Conservation (phyloP, 2,113 vertebrate species). For the Montifringilla adamsi region DNA sequence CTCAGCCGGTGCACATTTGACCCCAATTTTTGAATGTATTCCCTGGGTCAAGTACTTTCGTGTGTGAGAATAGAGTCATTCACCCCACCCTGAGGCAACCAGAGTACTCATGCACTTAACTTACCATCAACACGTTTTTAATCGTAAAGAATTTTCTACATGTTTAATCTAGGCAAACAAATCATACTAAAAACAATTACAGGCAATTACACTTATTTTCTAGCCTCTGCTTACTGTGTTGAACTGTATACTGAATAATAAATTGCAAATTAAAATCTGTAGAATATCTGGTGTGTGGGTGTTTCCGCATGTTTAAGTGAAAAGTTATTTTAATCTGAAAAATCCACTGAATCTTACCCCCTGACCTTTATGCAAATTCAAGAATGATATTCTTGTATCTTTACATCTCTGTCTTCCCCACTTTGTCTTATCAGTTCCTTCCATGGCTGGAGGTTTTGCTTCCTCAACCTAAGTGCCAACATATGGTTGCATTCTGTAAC, state of each 20-base stretch:
- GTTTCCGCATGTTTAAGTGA: neutral
- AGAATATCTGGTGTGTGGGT: neutral
- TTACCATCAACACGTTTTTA: neutral
- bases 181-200: neutral
- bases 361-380: neutral
- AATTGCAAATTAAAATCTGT: neutral
- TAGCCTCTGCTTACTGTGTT: neutral
- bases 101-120: neutral
- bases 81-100: conserved; percentile 7
- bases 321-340: neutral
- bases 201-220: neutral
- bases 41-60: conserved; percentile 41
- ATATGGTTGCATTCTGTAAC: conserved; percentile 69
- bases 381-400: neutral
- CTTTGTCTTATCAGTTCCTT: neutral
- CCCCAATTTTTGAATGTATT: conserved; percentile 56
- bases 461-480: neutral
- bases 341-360: neutral
- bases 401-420: neutral
- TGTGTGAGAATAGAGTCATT: conserved; percentile 23
- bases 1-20: conserved; percentile 51
- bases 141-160: neutral
- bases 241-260: neutral
- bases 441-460: neutral
- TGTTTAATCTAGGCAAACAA: conserved; percentile 5